These are phyloP conservation scores for Palythoa grandiflora DNA, from an alignment of 92 coral and sea anemone genomes.

Conservation along the genomic window DNA sequence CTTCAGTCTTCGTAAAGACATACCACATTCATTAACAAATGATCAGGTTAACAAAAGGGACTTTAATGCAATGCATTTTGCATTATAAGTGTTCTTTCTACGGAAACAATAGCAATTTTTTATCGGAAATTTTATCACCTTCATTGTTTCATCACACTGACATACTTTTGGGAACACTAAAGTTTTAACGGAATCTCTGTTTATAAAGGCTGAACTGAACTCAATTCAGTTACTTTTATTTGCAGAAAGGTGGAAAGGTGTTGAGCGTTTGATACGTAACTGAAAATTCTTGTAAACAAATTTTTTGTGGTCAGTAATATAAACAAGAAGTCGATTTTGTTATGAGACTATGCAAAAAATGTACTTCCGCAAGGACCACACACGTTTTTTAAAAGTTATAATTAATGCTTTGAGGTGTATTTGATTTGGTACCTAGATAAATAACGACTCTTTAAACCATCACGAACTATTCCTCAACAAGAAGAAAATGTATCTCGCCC, in stretches of 20 bases:
- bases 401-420: background rate
- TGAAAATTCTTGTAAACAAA: background rate
- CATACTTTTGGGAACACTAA: background rate
- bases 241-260: background rate
- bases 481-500: background rate
- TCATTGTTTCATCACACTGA: background rate
- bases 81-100: background rate
- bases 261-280: background rate
- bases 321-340: background rate
- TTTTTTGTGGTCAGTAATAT: background rate
- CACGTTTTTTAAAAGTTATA: background rate
- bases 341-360: background rate
- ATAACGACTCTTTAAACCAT: background rate
- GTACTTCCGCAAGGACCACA: conserved; percentile 15
- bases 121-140: background rate
- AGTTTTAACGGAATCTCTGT: background rate
- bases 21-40: background rate
- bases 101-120: background rate
- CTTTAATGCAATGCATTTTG: background rate
- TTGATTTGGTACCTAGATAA: background rate
- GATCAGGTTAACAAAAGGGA: background rate
- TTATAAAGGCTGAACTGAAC: background rate
- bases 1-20: background rate
- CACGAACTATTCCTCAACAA: background rate
- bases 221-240: background rate